phyloP scores from a whole-genome alignment of 2,113 vertebrate species.

The Laticauda colubrina region DNA sequence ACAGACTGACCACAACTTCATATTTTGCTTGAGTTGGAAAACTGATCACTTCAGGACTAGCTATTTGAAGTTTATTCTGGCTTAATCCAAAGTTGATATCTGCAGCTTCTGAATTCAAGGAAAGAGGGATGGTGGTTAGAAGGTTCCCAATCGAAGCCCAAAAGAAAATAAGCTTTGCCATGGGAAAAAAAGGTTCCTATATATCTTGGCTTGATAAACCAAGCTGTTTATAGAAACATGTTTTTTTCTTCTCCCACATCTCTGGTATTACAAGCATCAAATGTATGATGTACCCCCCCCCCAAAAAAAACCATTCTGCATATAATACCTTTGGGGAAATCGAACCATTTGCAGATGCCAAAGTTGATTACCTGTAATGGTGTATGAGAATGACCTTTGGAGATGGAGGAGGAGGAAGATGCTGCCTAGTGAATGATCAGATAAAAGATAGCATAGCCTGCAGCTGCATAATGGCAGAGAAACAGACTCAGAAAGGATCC shows the following conservation, averaged over 20 bases:
- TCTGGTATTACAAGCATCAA: background rate
- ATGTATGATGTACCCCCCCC: background rate
- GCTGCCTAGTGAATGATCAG: no score
- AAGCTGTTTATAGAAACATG: background rate
- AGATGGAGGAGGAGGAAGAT: no score
- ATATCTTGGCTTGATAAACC: background rate
- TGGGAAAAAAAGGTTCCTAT: background rate
- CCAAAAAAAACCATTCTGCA: background rate
- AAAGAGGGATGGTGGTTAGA: background rate
- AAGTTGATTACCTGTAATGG: background rate
- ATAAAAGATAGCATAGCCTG: no score
- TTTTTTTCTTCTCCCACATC: background rate
- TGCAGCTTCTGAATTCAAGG: background rate
- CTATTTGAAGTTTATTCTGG: background rate
- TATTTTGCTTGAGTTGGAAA: background rate
- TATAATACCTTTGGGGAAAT: no score
- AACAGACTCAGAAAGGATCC: no score
- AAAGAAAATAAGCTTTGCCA: background rate
- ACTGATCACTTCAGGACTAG: background rate
- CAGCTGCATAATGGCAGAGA: no score
- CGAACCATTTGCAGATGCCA: background rate
- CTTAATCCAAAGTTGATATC: background rate
- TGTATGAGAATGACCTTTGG: no score
- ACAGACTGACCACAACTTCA: background rate
- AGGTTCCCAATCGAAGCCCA: background rate